Evolutionary conservation across 2,113 vertebrate genomes (phyloP), one percentile per base, ranked within the genome.

Genomic region (Heliornis fulica): DNA sequence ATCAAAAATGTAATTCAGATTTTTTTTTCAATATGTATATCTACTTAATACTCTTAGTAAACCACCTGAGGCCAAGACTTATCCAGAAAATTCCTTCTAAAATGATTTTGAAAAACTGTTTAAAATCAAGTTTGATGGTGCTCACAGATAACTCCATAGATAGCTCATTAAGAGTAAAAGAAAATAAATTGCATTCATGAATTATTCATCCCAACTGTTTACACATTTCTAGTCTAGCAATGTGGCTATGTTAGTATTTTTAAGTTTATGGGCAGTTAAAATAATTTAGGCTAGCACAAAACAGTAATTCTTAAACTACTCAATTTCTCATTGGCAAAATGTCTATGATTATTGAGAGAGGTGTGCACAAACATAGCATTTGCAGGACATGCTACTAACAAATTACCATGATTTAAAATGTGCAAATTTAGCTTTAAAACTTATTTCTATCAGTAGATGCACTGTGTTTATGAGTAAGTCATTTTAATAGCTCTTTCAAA

Each of bases 161-260:
- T 68, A 93, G 41, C 20, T 13, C 23, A 60, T 76, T 82, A 82
- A 63, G 6, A 46, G 28, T 34, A 83, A 90, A 90, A 83, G 32
- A 59, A 92, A 36, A 63, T 66, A 40, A 91, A 75, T 19, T 76
- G 11, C 66, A 34, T 51, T 17, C 46, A 87, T 68, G 15, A 69
- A 83, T 87, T 89, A 91, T 87, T 81, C 50, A 90, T 83, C 17
- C n/a, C 43, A 92, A 82, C 32, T 50, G 7, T 81, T 83, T 83
- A 43, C 19, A 69, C 2, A 36, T 13, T 50, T 91, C 21, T 69
- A 51, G 53, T 46, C 38, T 76, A 68, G 66, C 17, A 72, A 28
- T 45, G 34, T 71, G 51, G 23, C 5, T 72, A 13, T 7, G 41
- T 41, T 41, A 56, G 12, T n/a, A 28, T 29, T 86, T 90, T 72